A percentile compares a stretch with the other conserved stretches of the same genome.
Conservation (phyloP, 2,113 vertebrate genomes). For the Mustela lutreola region DNA sequence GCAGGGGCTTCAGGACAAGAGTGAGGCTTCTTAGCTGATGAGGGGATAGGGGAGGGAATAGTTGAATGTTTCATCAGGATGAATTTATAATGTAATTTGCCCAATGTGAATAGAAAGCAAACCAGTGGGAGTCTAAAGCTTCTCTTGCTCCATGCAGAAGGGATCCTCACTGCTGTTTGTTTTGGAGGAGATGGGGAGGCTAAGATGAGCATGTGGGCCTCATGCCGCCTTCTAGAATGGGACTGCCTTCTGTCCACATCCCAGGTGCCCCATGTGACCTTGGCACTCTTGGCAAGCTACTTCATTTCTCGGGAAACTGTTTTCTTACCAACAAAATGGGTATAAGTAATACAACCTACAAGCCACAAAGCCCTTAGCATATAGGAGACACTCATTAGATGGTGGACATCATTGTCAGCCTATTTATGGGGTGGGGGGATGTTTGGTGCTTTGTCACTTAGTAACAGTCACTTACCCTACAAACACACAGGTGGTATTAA, state of each 20-base stretch:
- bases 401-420: neutral
- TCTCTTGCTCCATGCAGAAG: neutral
- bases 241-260: neutral
- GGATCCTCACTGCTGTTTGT: neutral
- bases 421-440: neutral
- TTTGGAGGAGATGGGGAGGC: neutral
- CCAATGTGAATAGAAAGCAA: slow-evolving; percentile 62
- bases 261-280: neutral
- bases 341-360: neutral
- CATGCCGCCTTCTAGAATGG: neutral
- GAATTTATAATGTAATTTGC: slow-evolving; percentile 35
- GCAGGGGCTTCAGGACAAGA: neutral
- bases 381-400: neutral
- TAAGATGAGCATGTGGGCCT: rapidly evolving
- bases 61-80: slow-evolving; percentile 46
- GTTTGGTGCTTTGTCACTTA: neutral
- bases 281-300: neutral
- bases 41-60: neutral
- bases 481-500: neutral
- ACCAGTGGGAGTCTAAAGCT: neutral
- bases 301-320: neutral
- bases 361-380: neutral
- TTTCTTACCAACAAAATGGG: neutral
- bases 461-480: neutral
- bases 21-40: slow-evolving; percentile 59